Evolutionary conservation across 2,113 vertebrate genomes (phyloP), one percentile per base, ranked within the genome.

Genomic region (Ceuthmochares aereus): DNA sequence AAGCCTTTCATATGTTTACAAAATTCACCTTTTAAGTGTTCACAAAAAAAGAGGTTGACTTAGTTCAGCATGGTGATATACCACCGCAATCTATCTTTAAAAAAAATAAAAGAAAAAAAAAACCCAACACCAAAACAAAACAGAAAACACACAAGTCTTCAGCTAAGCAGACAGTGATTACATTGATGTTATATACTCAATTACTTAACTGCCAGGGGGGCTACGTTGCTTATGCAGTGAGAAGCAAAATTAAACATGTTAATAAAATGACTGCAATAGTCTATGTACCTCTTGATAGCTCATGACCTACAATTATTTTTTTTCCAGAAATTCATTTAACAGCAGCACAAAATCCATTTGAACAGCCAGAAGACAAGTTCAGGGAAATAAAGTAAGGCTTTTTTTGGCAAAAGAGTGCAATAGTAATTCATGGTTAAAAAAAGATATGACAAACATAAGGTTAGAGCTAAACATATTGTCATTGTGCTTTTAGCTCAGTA

Each of bases 101-200:
- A 70, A 72, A 55, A 55, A 30, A 29, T n/a, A 26, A 14, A 26
- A 25, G 22, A 37, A 70, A 72, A 55, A 55, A 17, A 26, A 14
- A 26, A 25, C 26, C 7, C 14, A 15, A 27, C 14, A 13, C 12
- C 13, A 26, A 70, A 82, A 27, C 3, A 51, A 68, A 68, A 7
- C 54, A 76, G 69, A 78, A 82, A 72, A 47, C 67, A 88, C 47
- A 54, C 70, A 94, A 49, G 32, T 92, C 88, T 72, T 26, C 29
- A 72, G 76, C 52, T 64, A 81, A 89, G 54, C 79, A 94, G 89
- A 85, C 75, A 83, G 72, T 69, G 72, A 96, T 83, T 83, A 91
- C 52, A 70, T 4, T 43, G 37, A 96, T 84, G n/a, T 36, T 54
- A 93, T 81, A 81, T 37, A 90, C 43, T 56, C 88, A 86, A 86